Evolutionary conservation across 2,113 vertebrate species (phyloP).

Genomic region (Phaethornis superciliosus): DNA sequence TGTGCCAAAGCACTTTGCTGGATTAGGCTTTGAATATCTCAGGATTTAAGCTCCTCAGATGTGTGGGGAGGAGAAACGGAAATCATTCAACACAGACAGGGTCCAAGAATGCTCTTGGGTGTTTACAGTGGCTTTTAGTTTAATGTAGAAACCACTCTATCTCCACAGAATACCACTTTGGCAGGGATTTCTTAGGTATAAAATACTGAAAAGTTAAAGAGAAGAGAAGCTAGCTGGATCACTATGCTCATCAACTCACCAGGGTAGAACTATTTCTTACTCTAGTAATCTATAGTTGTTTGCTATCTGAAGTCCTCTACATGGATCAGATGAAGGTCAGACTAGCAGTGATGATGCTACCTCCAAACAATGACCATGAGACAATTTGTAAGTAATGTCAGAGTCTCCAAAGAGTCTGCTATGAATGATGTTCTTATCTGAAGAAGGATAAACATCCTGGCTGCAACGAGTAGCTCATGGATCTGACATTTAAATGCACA

Average conservation of each 20-base stretch:
- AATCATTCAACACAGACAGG: not conserved
- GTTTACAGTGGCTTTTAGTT: not conserved
- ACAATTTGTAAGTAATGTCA: not conserved
- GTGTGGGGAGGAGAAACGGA: not conserved
- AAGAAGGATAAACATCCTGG: not conserved
- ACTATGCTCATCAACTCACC: not conserved
- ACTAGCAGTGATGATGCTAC: not conserved
- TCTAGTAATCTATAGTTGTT: not conserved
- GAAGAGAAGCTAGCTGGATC: not conserved
- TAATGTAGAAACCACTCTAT: not conserved
- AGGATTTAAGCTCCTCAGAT: not conserved
- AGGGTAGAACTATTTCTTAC: not conserved
- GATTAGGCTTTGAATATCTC: not conserved
- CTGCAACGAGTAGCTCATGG: not conserved
- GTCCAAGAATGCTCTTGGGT: not conserved
- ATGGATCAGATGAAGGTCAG: not conserved
- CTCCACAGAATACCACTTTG: not conserved
- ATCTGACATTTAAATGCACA: not conserved
- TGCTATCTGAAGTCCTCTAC: not conserved
- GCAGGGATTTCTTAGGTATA: not conserved
- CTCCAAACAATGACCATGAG: not conserved
- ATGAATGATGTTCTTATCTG: not conserved
- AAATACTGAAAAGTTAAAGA: not conserved
- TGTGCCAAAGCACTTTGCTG: not conserved
- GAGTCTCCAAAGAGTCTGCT: not conserved